phyloP scores from a whole-genome alignment of 1,140 invertebrate species.

The Atopsyche davidsoni region DNA sequence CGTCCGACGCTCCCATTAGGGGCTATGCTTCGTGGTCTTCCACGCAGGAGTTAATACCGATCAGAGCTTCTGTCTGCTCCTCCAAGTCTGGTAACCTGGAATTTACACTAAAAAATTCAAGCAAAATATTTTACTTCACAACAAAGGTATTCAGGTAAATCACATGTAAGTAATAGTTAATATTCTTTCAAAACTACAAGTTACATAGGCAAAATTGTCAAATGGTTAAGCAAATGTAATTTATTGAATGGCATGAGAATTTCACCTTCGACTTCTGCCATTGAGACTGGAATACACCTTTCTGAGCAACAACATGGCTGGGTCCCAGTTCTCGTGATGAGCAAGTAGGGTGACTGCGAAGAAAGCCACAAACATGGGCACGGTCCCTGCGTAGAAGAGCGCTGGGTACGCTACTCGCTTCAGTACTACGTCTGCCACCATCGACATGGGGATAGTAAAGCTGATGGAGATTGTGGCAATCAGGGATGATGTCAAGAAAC shows the following conservation, averaged over 20 bases:
- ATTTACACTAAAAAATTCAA: conserved; percentile 30
- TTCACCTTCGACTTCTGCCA: conserved; percentile 13
- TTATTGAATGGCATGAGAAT: conserved; percentile 14
- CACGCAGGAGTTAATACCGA: conserved; percentile 51
- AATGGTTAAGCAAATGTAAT: conserved; percentile 26
- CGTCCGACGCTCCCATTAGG: too few species aligned
- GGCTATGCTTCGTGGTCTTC: conserved; percentile 51
- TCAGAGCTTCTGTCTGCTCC: conserved; percentile 69
- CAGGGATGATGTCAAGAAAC: conserved; percentile 82
- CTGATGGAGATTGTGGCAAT: conserved; percentile 78
- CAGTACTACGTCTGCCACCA: conserved; percentile 73
- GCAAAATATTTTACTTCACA: too few species aligned
- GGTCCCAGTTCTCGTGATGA: conserved; percentile 83
- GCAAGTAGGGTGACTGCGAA: conserved; percentile 67
- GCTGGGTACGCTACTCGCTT: conserved; percentile 68
- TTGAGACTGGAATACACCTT: conserved; percentile 47
- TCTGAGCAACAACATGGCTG: conserved; percentile 60
- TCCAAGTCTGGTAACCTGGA: conserved; percentile 61
- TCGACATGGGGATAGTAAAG: conserved; percentile 78
- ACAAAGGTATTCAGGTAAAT: too few species aligned
- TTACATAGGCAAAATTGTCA: too few species aligned
- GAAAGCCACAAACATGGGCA: conserved; percentile 75
- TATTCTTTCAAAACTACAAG: too few species aligned
- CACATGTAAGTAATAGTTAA: too few species aligned
- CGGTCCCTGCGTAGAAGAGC: conserved; percentile 72